phyloP scores from a whole-genome alignment of 2,113 vertebrate genomes.

The Pavo muticus region DNA sequence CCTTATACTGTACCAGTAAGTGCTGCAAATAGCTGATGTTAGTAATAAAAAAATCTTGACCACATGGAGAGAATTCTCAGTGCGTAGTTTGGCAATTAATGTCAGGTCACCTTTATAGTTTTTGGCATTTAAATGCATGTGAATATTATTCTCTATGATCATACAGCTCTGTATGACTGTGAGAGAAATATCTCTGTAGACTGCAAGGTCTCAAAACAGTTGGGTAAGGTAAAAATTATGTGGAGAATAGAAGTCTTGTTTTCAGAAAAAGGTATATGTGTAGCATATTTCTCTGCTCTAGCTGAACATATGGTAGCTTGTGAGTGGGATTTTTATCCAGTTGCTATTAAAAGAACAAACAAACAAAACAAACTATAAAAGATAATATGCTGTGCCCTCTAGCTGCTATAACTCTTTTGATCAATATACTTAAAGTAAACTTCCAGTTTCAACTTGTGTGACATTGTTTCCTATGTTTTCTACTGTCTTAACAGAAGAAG shows the following conservation, averaged over 20 bases:
- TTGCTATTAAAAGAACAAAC: constrained; percentile 46
- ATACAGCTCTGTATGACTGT: not conserved
- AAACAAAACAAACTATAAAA: constrained; percentile 28
- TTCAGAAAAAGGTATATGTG: not conserved
- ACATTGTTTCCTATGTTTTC: not conserved
- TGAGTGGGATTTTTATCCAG: not conserved
- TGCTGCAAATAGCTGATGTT: not conserved
- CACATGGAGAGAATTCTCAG: not conserved
- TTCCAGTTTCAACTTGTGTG: not conserved
- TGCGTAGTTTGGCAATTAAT: not conserved
- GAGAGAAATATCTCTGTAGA: not conserved
- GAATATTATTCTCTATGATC: not conserved
- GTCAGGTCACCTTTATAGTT: not conserved
- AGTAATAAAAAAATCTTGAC: not conserved
- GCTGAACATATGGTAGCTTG: constrained; percentile 12
- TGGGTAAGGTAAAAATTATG: not conserved
- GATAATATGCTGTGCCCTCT: not conserved
- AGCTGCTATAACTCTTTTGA: not conserved
- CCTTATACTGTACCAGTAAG: not conserved
- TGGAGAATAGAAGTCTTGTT: not conserved
- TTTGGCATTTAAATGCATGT: not conserved
- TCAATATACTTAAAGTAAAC: not conserved
- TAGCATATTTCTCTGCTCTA: not conserved
- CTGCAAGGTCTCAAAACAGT: not conserved
- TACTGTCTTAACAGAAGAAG: not conserved